Evolutionary conservation across 2,113 vertebrate genomes (phyloP).

Genomic region (Thermophis baileyi): DNA sequence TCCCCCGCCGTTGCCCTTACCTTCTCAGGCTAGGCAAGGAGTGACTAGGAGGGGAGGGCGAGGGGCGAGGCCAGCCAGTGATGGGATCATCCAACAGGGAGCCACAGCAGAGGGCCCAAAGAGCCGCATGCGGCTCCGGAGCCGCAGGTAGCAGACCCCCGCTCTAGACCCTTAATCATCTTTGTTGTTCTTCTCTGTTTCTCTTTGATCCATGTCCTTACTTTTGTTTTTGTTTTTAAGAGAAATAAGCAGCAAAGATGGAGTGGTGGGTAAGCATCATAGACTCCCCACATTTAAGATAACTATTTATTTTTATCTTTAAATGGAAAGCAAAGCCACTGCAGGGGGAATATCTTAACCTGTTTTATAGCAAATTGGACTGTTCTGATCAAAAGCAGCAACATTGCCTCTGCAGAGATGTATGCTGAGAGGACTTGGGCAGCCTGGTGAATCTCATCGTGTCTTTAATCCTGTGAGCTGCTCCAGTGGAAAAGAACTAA

Average conservation of each 20-base stretch:
- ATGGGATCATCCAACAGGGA: no score
- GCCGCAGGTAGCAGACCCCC: no score
- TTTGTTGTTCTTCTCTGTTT: not conserved
- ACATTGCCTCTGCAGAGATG: not conserved
- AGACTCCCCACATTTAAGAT: not conserved
- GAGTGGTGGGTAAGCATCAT: not conserved
- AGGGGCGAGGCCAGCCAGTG: no score
- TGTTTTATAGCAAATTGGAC: not conserved
- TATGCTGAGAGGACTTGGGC: not conserved
- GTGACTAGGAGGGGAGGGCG: no score
- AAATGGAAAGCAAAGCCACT: not conserved
- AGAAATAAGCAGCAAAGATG: not conserved
- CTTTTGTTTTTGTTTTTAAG: not conserved
- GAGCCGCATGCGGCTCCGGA: no score
- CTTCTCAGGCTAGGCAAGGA: no score
- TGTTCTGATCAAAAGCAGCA: not conserved
- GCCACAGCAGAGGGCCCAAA: no score
- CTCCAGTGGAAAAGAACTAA: not conserved
- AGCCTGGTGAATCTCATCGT: not conserved
- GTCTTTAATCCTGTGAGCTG: not conserved
- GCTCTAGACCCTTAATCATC: not conserved
- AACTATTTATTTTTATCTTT: not conserved
- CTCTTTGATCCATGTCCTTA: not conserved
- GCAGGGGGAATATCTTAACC: not conserved
- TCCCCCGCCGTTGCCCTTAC: no score